Percentiles rank a stretch among this genome's conserved stretches.
Evolutionary conservation across 1,140 invertebrate genomes (phyloP).

Genomic region (Ruditapes philippinarum): DNA sequence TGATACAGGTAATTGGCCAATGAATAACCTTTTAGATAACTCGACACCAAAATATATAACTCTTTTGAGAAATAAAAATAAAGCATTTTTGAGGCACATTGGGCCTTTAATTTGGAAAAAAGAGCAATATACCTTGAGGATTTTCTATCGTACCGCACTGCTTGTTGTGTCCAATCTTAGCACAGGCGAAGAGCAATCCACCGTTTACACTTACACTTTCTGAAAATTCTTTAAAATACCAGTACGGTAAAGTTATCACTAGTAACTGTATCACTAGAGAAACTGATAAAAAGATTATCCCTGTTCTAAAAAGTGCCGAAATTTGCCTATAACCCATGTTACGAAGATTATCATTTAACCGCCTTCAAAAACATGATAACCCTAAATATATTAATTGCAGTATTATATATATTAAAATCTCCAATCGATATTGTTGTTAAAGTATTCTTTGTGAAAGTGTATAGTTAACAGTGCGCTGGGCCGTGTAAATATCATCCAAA

Average conservation of each 20-base stretch:
- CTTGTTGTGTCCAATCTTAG: conserved; percentile 7
- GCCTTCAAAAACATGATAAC: too few relatives aligned
- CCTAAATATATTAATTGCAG: too few relatives aligned
- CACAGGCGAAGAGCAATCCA: background rate
- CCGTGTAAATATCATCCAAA: too few relatives aligned
- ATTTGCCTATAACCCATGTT: conserved; percentile 17
- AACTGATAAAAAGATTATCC: conserved; percentile 33
- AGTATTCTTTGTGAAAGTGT: too few relatives aligned
- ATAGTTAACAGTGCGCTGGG: too few relatives aligned
- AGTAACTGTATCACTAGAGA: conserved; percentile 37
- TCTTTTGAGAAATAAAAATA: background rate
- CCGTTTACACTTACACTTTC: background rate
- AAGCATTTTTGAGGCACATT: background rate
- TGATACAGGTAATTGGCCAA: too few relatives aligned
- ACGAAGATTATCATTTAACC: too few relatives aligned
- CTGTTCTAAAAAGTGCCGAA: conserved; percentile 48
- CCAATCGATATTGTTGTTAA: too few relatives aligned
- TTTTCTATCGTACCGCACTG: background rate
- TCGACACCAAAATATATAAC: too few relatives aligned
- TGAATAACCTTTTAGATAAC: too few relatives aligned
- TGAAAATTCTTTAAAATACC: background rate
- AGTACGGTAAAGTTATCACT: conserved; percentile 35
- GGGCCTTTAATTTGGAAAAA: background rate
- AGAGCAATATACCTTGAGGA: background rate
- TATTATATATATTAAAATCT: too few relatives aligned